Conservation (phyloP, 2,888 invertebrate genomes). For the Sinohyriopsis cumingii region DNA sequence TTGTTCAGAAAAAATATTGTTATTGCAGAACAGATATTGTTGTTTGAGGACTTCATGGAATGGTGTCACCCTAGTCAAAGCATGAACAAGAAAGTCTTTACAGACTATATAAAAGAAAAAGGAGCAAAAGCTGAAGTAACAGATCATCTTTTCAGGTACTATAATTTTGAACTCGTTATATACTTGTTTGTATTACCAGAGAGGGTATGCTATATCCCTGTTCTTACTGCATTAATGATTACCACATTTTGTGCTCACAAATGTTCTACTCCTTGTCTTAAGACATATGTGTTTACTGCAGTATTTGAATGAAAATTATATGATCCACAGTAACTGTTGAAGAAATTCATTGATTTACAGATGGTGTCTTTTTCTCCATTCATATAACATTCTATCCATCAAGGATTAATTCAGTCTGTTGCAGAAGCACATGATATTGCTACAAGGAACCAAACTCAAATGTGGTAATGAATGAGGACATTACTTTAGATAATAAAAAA, state of each 20-base stretch:
- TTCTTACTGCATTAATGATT: background rate
- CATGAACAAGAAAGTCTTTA: conserved; percentile 77
- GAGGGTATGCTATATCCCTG: background rate
- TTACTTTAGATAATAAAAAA: too few species aligned
- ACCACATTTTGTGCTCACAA: background rate
- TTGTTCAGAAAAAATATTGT: background rate
- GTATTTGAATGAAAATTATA: too few species aligned
- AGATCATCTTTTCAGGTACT: conserved; percentile 63
- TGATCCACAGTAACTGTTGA: too few species aligned
- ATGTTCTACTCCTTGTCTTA: too few species aligned
- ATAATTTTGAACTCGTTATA: background rate
- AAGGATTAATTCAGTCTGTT: too few species aligned
- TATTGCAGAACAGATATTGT: conserved; percentile 75
- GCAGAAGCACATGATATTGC: too few species aligned
- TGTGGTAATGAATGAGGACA: too few species aligned
- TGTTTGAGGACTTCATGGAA: conserved; percentile 77
- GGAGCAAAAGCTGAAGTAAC: conserved; percentile 69
- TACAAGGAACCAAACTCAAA: too few species aligned
- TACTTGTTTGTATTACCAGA: background rate
- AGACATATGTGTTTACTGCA: too few species aligned
- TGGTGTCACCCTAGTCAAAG: conserved; percentile 76
- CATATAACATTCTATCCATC: too few species aligned
- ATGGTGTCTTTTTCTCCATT: too few species aligned
- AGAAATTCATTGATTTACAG: too few species aligned
- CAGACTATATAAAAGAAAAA: conserved; percentile 76